Evolutionary conservation across 23 tunicate species (phyloP).

Genomic region (Halocynthia aurantium): DNA sequence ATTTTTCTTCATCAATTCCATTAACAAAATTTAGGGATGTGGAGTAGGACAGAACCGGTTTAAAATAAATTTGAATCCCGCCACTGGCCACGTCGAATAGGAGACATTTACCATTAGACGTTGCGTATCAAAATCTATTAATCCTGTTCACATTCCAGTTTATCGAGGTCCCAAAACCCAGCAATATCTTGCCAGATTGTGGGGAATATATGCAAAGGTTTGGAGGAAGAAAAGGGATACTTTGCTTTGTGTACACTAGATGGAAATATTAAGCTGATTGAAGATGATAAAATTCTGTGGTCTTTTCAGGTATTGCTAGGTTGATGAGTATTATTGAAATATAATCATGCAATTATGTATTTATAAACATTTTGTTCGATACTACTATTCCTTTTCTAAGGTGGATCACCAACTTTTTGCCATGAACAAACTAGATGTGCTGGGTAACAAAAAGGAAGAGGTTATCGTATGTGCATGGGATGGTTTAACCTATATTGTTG

Average conservation of each 20-base stretch:
- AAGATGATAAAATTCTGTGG: constrained; percentile 71
- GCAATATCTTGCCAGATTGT: constrained; percentile 58
- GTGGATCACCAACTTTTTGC: constrained; percentile 92
- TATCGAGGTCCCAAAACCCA: constrained; percentile 70
- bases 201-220: constrained; percentile 60
- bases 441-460: constrained; percentile 79
- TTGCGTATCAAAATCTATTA: no score
- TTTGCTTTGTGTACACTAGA: constrained; percentile 86
- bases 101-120: background rate
- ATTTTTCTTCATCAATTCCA: no score
- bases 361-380: background rate
- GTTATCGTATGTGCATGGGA: constrained; percentile 92
- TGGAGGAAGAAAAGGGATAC: constrained; percentile 42
- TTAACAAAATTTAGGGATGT: background rate
- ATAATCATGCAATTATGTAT: background rate
- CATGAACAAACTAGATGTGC: constrained; percentile 69
- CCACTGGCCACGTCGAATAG: background rate
- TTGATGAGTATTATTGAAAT: background rate
- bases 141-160: constrained; percentile 12
- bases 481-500: constrained; percentile 86
- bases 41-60: background rate
- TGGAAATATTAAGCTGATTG: constrained; percentile 88
- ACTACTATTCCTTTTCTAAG: constrained; percentile 6
- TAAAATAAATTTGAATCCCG: background rate
- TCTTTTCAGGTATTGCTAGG: constrained; percentile 62